Evolutionary conservation across 64 coral and sea anemone species (phyloP), one percentile per base, ranked within the genome.

Genomic region (Stylophora pistillata): DNA sequence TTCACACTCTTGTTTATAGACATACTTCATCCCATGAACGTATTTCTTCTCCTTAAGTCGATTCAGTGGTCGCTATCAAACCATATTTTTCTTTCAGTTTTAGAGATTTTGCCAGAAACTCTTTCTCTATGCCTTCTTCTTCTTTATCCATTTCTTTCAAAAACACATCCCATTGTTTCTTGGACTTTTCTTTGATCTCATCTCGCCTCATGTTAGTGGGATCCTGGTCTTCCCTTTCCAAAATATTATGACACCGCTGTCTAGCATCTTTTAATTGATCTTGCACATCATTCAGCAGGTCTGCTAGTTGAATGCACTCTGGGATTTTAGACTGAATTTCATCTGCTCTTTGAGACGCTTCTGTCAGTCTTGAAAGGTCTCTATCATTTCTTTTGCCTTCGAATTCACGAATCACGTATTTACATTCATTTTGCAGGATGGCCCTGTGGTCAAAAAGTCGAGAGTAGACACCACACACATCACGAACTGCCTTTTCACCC

Each of bases 401-500:
- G 70, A 97, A 97, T 73, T 97, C 95, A 71, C 87, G 88, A n/a
- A 93, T 56, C 17, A 97, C 76, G 76, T 87, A 97, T 87, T 97
- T 97, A 66, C 91, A 97, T 87, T 97, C 95, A 18, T 66, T 86
- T 47, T 93, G 91, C 14, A 97, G 41, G 0, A 97, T 76, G 9
- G 95, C 80, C 76, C 95, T 93, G 82, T 97, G 95, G 56, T 97
- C 95, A 90, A 97, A 97, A 82, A 97, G 88, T 21, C 95, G 88
- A 55, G 79, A 76, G 87, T 97, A 93, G 23, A 97, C 74, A 6
- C 95, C 95, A 31, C 73, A 64, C 1, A 93, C 66, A 88, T 97
- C 90, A 30, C 89, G 89, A 9, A 97, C 15, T 25, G 81, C 62
- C 56, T 90, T 93, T 61, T 97, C 95, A 15, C 90, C 87, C 55